Conservation (phyloP, 2,113 vertebrate species). For the Actinemys pallida region DNA sequence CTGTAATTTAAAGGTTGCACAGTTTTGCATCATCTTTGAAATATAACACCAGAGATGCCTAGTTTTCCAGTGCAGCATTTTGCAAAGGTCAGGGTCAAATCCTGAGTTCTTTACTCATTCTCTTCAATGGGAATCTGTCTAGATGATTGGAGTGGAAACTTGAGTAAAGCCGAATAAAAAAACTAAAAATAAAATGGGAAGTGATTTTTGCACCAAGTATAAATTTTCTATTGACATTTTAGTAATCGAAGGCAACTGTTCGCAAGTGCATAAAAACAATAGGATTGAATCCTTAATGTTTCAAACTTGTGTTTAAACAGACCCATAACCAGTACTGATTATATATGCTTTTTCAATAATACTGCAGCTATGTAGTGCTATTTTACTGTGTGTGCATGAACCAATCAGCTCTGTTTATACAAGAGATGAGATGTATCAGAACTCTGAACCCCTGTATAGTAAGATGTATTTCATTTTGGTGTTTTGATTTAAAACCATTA, state of each 20-base stretch:
- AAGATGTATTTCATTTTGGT: not conserved
- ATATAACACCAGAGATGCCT: constrained; percentile 55
- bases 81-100: constrained; percentile 23
- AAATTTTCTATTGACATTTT: too few species aligned
- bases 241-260: too few species aligned
- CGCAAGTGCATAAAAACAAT: too few species aligned
- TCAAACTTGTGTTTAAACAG: not conserved
- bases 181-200: not conserved
- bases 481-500: constrained; percentile 16
- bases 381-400: not conserved
- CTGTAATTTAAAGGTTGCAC: constrained; percentile 63
- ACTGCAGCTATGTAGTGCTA: not conserved
- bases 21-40: constrained; percentile 66
- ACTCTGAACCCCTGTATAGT: not conserved
- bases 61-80: constrained; percentile 44
- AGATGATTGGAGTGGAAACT: not conserved
- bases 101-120: constrained; percentile 1
- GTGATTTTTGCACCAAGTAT: too few species aligned
- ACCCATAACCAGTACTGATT: not conserved
- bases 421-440: not conserved
- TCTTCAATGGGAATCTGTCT: not conserved
- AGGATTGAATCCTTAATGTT: not conserved
- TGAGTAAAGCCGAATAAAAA: constrained; percentile 15
- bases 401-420: not conserved
- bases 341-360: not conserved